A percentile compares a stretch with the other conserved stretches of the same genome.
Conservation (phyloP, 2,888 invertebrate species). For the Drosophila incognita region DNA sequence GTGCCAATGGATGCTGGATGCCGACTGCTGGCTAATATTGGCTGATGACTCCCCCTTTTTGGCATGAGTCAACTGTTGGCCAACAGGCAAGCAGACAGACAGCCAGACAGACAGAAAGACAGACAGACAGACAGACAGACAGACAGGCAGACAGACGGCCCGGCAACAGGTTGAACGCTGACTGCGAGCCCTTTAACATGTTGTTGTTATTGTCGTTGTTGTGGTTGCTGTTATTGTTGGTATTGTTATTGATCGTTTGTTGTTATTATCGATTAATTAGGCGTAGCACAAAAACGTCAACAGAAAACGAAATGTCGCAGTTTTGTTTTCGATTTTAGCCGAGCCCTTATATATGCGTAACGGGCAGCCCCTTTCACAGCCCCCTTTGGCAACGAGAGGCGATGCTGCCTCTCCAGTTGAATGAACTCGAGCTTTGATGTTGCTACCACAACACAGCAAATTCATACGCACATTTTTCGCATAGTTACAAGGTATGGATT, state of each 20-base stretch:
- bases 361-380: not conserved
- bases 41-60: slow-evolving; percentile 19
- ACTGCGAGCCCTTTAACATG: slow-evolving; percentile 13
- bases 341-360: slow-evolving; percentile 51
- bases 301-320: slow-evolving; percentile 68
- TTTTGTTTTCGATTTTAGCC: slow-evolving; percentile 67
- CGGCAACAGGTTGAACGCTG: slow-evolving; percentile 64
- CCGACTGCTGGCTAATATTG: slow-evolving; percentile 7
- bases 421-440: slow-evolving; percentile 36
- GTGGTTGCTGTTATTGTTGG: slow-evolving; percentile 12
- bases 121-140: not conserved
- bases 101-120: not conserved
- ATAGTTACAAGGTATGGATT: slow-evolving; percentile 46
- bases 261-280: slow-evolving; percentile 39
- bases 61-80: slow-evolving; percentile 57
- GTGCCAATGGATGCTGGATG: slow-evolving; percentile 19
- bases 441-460: slow-evolving; percentile 21
- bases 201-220: slow-evolving; percentile 6
- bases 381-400: not conserved
- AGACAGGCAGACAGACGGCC: slow-evolving; percentile 15
- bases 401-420: slow-evolving; percentile 35
- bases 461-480: slow-evolving; percentile 65
- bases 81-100: not conserved
- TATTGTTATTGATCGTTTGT: not conserved
- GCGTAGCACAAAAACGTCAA: slow-evolving; percentile 34